phyloP scores from a whole-genome alignment of 2,113 vertebrate genomes.

The Thunnus maccoyii region DNA sequence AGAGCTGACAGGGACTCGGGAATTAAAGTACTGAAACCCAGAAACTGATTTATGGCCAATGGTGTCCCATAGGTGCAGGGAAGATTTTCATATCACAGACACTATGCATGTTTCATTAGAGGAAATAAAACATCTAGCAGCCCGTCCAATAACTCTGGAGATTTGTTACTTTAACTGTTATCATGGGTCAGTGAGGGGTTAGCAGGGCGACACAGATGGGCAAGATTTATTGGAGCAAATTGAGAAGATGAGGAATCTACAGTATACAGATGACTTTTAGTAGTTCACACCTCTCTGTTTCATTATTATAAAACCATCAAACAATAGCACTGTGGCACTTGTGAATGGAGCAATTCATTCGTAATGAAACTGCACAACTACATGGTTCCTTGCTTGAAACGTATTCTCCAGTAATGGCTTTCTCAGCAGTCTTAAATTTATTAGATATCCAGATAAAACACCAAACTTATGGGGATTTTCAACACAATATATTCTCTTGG shows the following conservation, averaged over 20 bases:
- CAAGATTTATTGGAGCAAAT: conserved; percentile 47
- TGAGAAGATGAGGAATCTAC: conserved; percentile 26
- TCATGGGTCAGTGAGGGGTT: conserved; percentile 6
- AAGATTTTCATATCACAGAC: conserved; percentile 10
- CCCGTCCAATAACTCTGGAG: conserved; percentile 30
- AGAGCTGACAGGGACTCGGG: conserved; percentile 7
- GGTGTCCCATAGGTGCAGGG: conserved; percentile 4
- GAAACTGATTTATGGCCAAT: not conserved
- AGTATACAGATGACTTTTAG: not conserved
- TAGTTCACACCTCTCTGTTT: not conserved
- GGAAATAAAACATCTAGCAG: conserved; percentile 40
- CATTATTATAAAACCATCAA: conserved; percentile 5
- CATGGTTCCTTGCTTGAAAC: not conserved
- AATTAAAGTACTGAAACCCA: conserved; percentile 30
- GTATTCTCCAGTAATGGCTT: not conserved
- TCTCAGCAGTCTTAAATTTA: conserved; percentile 25
- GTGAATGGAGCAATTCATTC: conserved; percentile 23
- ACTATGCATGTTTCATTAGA: not conserved
- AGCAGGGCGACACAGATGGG: conserved; percentile 21
- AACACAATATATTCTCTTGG: conserved; percentile 30
- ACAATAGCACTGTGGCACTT: conserved; percentile 9
- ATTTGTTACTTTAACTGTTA: conserved; percentile 25
- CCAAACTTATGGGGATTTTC: conserved; percentile 8
- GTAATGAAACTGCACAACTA: conserved; percentile 11
- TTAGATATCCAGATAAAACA: conserved; percentile 25